These are phyloP conservation scores for Sorex maritimensis DNA, from an alignment of 2,797 vertebrate genomes.

Conservation along the genomic window DNA sequence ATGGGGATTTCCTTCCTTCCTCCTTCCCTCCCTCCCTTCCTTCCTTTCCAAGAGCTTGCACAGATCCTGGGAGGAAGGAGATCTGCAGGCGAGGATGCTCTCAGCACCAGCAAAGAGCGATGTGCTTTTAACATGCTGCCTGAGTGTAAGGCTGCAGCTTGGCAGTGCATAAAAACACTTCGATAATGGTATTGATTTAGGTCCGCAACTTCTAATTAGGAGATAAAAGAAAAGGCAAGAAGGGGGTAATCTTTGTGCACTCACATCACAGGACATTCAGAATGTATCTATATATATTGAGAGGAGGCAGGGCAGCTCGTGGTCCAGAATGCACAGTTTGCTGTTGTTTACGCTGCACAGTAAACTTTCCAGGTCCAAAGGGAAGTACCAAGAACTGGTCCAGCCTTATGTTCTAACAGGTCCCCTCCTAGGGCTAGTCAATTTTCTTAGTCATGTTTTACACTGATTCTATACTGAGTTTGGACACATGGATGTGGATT, in stretches of 20 bases:
- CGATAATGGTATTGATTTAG: conserved; percentile 67
- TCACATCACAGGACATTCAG: conserved; percentile 10
- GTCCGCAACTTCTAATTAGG: conserved; percentile 72
- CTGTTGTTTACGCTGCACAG: conserved; percentile 1
- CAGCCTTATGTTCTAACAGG: too few species aligned
- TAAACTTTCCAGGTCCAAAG: conserved; percentile 34
- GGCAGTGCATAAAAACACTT: conserved; percentile 34
- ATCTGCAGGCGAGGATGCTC: not conserved
- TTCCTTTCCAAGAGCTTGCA: not conserved
- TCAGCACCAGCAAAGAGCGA: not conserved
- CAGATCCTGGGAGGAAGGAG: not conserved
- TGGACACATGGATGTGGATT: not conserved
- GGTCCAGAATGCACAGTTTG: not conserved
- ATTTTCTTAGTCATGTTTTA: not conserved
- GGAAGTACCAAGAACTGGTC: not conserved
- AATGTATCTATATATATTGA: not conserved
- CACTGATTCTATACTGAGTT: not conserved
- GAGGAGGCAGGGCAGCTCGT: not conserved
- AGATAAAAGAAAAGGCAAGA: conserved; percentile 67
- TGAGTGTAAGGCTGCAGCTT: not conserved
- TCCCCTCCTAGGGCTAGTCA: not conserved
- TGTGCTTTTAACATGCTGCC: not conserved
- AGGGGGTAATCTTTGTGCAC: conserved; percentile 20
- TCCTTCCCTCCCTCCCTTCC: too few species aligned
- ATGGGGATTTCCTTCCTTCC: too few species aligned